Percentiles rank a stretch among this genome's conserved stretches.
Evolutionary conservation across 2,797 vertebrate species (phyloP).

Genomic region (Diplodus sargus): DNA sequence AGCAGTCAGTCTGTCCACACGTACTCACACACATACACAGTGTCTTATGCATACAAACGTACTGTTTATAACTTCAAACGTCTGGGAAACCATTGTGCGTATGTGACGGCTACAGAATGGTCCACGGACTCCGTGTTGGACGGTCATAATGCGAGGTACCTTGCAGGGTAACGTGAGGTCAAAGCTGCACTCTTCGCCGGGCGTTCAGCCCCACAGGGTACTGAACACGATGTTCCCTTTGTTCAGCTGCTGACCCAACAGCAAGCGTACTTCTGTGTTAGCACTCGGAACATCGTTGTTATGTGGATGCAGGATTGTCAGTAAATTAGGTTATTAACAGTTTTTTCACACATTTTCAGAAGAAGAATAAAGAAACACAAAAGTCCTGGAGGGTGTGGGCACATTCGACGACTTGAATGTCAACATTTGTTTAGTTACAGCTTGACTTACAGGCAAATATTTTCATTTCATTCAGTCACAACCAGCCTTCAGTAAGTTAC

Average conservation of each 20-base stretch:
- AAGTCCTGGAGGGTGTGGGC: not conserved
- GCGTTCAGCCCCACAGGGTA: conserved; percentile 2
- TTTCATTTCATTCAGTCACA: no score
- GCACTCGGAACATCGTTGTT: not conserved
- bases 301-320: no score
- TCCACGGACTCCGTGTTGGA: not conserved
- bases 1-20: conserved; percentile 51
- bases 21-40: not conserved
- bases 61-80: conserved; percentile 51
- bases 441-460: no score
- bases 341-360: not conserved
- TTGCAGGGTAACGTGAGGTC: conserved; percentile 46
- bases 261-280: not conserved
- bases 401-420: not conserved
- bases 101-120: not conserved
- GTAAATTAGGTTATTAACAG: not conserved
- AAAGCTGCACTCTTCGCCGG: conserved; percentile 5
- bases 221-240: conserved; percentile 30
- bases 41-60: conserved; percentile 19
- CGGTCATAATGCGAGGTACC: conserved; percentile 2
- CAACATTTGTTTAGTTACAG: not conserved
- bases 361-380: not conserved
- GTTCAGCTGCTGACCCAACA: not conserved
- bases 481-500: no score
- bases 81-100: conserved; percentile 42